Conservation (phyloP, 2,888 invertebrate genomes). For the Dasypogon diadema region DNA sequence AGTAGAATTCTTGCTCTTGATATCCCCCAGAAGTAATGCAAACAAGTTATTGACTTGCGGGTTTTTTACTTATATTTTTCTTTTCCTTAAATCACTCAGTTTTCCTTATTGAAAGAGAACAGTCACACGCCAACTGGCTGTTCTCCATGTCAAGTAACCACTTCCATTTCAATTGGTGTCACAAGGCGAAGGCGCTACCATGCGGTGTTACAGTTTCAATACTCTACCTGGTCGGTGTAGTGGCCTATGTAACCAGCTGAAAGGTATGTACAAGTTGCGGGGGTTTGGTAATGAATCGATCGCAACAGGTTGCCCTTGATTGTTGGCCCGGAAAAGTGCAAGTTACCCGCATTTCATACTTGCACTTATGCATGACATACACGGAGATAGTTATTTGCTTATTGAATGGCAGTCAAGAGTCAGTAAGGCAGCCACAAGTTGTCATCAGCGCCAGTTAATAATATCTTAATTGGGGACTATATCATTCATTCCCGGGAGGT, state of each 20-base stretch:
- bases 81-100: conserved; percentile 25
- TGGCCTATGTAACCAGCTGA: too few species aligned
- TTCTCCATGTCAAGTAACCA: conserved; percentile 33
- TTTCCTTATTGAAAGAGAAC: conserved; percentile 44
- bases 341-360: conserved; percentile 48
- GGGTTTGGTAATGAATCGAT: conserved; percentile 44
- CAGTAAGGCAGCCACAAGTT: background rate
- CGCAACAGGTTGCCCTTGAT: conserved; percentile 68
- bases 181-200: conserved; percentile 21
- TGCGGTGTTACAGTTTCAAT: conserved; percentile 33
- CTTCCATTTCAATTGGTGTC: conserved; percentile 22
- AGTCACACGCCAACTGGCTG: conserved; percentile 12
- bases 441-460: too few species aligned
- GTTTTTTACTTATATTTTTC: background rate
- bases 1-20: conserved; percentile 16
- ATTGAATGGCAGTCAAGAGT: background rate
- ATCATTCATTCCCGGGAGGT: too few species aligned
- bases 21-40: background rate
- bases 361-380: conserved; percentile 39
- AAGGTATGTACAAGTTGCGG: conserved; percentile 30
- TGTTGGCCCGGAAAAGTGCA: conserved; percentile 67
- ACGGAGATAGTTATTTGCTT: conserved; percentile 14
- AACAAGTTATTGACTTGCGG: conserved; percentile 28
- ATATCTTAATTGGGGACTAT: background rate
- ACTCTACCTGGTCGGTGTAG: conserved; percentile 22